phyloP scores from a whole-genome alignment of 2,797 vertebrate species.

The Emys orbicularis region DNA sequence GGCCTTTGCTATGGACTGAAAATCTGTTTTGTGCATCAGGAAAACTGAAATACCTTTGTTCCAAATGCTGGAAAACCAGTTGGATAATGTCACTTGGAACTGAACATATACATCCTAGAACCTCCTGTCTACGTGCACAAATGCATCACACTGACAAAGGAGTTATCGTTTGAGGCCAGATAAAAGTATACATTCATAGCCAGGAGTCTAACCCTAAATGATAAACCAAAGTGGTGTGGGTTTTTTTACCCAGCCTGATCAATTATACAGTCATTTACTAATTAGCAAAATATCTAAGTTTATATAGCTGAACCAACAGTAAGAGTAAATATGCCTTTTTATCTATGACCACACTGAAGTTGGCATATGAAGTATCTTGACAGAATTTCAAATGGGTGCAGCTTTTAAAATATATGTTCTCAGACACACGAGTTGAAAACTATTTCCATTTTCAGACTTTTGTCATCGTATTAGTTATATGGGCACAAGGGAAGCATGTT shows the following conservation, averaged over 20 bases:
- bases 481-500: neutral
- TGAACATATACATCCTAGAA: neutral
- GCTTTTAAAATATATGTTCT: neutral
- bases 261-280: neutral
- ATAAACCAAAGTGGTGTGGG: neutral
- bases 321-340: neutral
- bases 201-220: neutral
- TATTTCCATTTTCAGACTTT: neutral
- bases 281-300: neutral
- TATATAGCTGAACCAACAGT: neutral
- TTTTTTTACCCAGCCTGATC: neutral
- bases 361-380: neutral
- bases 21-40: neutral
- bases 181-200: neutral
- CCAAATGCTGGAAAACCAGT: neutral
- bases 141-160: too few species aligned
- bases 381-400: neutral
- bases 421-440: neutral
- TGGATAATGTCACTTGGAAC: neutral
- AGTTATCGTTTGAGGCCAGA: neutral
- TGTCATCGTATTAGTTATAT: neutral
- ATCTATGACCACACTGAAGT: neutral
- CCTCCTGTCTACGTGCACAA: neutral
- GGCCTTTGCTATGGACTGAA: neutral
- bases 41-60: neutral